Base-by-base conservation (phyloP, 2,113 vertebrate genomes). In the Apteryx owenii region DNA sequence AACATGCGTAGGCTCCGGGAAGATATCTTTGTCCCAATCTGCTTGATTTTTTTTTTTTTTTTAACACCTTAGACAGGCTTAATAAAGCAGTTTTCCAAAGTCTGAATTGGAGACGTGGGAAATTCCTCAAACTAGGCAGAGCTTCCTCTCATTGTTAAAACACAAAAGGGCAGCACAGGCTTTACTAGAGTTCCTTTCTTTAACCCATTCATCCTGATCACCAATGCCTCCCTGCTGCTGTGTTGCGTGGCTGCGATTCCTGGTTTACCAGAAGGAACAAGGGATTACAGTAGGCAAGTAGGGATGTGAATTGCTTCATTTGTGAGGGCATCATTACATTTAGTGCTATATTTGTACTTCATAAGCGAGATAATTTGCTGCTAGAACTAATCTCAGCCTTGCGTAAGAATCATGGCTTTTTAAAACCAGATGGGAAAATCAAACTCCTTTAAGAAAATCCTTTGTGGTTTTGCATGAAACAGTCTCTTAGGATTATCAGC, bases 51-150 rank as follows among this genome's bases (percentile, higher is more conserved):
- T 96, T 95, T 91, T 91, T 96, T 97, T 96, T 97, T 97, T 96
- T 84, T 96, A 86, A 97, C 95, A 96, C 91, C 91, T 93, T 60
- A 91, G 64, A 25, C 73, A 84, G 80, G 83, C 82, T 97, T 87
- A 96, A 96, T 97, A 98, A 97, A 97, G 93, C 93, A 76, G 58
- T 94, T 97, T 97, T 97, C 96, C 95, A 69, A 97, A 68, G 85
- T 97, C 98, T 97, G 90, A 97, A 97, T 94, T 85, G 65, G 46
- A 97, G 96, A 97, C 94, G 94, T 98, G 98, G 98, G 98, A 98
- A 98, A 98, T 98, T 98, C 98, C 98, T 98, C 96, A 90, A 97
- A 93, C 97, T 97, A 98, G 97, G 86, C 96, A 91, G 96, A 62
- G 89, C 94, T 98, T 98, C 98, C 98, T 95, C 51, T 80, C 69